Evolutionary conservation across 2,113 vertebrate genomes (phyloP), one percentile per base, ranked within the genome.

Genomic region (Erythrolamprus reginae): DNA sequence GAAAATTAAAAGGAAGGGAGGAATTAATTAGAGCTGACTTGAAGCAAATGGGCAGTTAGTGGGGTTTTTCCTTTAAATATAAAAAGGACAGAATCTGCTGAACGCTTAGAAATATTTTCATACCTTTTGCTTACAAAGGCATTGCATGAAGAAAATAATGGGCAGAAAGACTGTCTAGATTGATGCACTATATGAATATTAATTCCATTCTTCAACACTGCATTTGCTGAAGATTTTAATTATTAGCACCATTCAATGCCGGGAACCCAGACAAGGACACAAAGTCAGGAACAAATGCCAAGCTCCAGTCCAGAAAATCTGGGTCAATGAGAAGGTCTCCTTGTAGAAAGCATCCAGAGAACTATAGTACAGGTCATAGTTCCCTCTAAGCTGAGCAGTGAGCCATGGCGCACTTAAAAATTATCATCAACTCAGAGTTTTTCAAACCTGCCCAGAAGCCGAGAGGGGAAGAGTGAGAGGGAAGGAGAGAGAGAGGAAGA

Each of bases 51-150:
- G 5, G 26, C 10, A 26, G 26, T 45, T 42, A 84, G 55, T 83
- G 77, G 58, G 77, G 58, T 89, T 84, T 89, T 84, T 47, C 50
- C 45, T 89, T 84, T 56, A 89, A 89, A 89, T 21, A 89, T 84
- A 53, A 89, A 58, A 82, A 84, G 48, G 52, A 84, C 56, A 84
- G 82, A 58, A 42, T 89, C 42, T 26, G 42, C 52, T 83, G 77
- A 47, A 84, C 84, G 56, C 23, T 48, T 56, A 47, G 47, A 56
- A 56, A 83, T 48, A 56, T 89, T 82, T 10, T 52, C 70, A 56
- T 23, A 21, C 52, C 15, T 47, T 56, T 52, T 19, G 10, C 88
- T 47, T 26, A 83, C 4, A 48, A 84, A 82, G n/a, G 26, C 52
- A 89, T n/a, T 83, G 26, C 15, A 1, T 33, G 38, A 77, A 2